A percentile compares a stretch with the other conserved stretches of the same genome.
Evolutionary conservation across 1,140 invertebrate species (phyloP).

Genomic region (Ostrea edulis): DNA sequence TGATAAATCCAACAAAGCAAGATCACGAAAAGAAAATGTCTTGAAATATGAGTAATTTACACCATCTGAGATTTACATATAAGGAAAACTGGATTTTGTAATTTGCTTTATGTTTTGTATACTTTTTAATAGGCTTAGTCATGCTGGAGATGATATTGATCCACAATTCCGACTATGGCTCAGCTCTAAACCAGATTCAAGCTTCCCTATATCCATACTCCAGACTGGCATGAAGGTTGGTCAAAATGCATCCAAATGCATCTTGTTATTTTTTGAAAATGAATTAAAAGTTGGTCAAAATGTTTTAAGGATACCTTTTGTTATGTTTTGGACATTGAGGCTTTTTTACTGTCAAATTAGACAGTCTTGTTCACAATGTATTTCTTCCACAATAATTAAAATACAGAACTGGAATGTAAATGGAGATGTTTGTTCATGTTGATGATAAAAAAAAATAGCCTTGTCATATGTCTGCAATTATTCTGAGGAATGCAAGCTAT

Average conservation of each 20-base stretch:
- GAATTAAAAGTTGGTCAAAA: too few species aligned
- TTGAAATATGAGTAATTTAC: too few species aligned
- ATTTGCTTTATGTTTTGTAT: background rate
- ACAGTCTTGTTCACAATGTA: background rate
- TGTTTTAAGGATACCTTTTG: background rate
- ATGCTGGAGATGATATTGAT: conserved; percentile 74
- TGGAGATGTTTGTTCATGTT: background rate
- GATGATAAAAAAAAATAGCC: background rate
- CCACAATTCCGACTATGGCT: conserved; percentile 79
- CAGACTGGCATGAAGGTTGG: conserved; percentile 78
- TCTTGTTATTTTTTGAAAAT: too few species aligned
- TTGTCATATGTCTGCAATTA: background rate
- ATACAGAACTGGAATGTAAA: background rate
- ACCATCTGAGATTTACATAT: too few species aligned
- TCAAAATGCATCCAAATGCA: background rate
- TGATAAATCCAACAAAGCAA: too few species aligned
- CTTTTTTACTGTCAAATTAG: background rate
- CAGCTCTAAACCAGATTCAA: conserved; percentile 77
- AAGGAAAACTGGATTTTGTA: background rate
- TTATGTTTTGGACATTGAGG: background rate
- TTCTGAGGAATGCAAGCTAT: background rate
- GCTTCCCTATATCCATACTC: conserved; percentile 76
- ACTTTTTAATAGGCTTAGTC: conserved; percentile 67
- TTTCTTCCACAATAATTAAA: background rate
- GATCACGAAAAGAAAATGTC: too few species aligned